phyloP scores from a whole-genome alignment of 2,888 invertebrate species.

The Beris chalybata region DNA sequence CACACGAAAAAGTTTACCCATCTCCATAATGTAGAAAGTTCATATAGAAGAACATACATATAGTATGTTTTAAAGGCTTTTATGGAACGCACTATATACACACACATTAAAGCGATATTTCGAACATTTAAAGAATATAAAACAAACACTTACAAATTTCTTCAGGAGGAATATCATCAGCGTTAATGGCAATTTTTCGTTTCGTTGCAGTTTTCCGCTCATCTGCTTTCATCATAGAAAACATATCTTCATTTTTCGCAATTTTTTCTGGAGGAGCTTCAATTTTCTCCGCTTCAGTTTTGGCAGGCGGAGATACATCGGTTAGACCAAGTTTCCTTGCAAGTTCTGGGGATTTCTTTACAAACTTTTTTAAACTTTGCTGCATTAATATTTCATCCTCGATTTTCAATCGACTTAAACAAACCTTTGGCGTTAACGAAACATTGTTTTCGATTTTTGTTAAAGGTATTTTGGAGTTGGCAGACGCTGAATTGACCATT shows the following conservation, averaged over 20 bases:
- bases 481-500: neutral
- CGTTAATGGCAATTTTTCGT: slow-evolving; percentile 53
- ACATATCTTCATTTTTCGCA: slow-evolving; percentile 46
- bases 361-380: slow-evolving; percentile 66
- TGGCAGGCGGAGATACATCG: slow-evolving; percentile 40
- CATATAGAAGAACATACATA: too few relatives aligned
- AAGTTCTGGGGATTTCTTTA: slow-evolving; percentile 63
- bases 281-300: neutral
- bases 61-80: too few relatives aligned
- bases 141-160: slow-evolving; percentile 50
- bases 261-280: slow-evolving; percentile 20
- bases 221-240: slow-evolving; percentile 61
- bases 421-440: slow-evolving; percentile 53
- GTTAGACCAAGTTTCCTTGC: slow-evolving; percentile 63
- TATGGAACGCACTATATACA: too few relatives aligned
- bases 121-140: too few relatives aligned
- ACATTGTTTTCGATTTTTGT: slow-evolving; percentile 42
- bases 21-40: too few relatives aligned
- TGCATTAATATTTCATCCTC: slow-evolving; percentile 66
- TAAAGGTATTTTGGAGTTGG: slow-evolving; percentile 42
- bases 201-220: slow-evolving; percentile 55
- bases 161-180: slow-evolving; percentile 52
- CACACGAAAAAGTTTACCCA: too few relatives aligned
- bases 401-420: slow-evolving; percentile 53
- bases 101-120: too few relatives aligned